Percentiles rank a stretch among this genome's conserved stretches.
phyloP scores from a whole-genome alignment of 2,113 vertebrate genomes.

The Cynoglossus semilaevis region DNA sequence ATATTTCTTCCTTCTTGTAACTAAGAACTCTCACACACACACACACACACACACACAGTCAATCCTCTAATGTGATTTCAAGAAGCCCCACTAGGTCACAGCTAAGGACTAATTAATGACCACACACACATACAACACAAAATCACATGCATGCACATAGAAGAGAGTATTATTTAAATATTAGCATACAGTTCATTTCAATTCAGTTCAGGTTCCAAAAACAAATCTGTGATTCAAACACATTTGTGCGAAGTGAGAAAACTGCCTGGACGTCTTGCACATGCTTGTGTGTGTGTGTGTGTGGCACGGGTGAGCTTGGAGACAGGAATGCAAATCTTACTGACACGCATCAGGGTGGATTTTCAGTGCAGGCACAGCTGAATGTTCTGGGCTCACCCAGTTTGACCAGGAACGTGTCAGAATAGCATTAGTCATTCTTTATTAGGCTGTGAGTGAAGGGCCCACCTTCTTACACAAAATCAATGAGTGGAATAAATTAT shows the following conservation, averaged over 20 bases:
- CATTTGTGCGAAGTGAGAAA: too few relatives aligned
- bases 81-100: constrained; percentile 55
- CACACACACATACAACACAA: too few relatives aligned
- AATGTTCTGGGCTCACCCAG: background rate
- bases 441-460: constrained; percentile 28
- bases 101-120: constrained; percentile 57
- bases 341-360: constrained; percentile 30
- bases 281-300: background rate
- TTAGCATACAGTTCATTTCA: background rate
- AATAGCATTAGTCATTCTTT: constrained; percentile 25
- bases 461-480: constrained; percentile 30
- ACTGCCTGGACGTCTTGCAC: background rate
- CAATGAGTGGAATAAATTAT: constrained; percentile 46
- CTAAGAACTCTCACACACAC: constrained; percentile 20
- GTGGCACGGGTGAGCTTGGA: background rate
- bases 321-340: constrained; percentile 9
- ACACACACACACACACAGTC: too few relatives aligned
- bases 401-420: constrained; percentile 27
- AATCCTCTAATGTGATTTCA: too few relatives aligned
- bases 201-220: background rate
- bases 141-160: too few relatives aligned
- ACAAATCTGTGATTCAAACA: background rate
- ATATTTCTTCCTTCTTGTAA: constrained; percentile 11
- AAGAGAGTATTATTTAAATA: background rate
- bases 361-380: constrained; percentile 11